phyloP scores from a whole-genome alignment of 2,797 vertebrate genomes.

The Microctenopoma lineatum region DNA sequence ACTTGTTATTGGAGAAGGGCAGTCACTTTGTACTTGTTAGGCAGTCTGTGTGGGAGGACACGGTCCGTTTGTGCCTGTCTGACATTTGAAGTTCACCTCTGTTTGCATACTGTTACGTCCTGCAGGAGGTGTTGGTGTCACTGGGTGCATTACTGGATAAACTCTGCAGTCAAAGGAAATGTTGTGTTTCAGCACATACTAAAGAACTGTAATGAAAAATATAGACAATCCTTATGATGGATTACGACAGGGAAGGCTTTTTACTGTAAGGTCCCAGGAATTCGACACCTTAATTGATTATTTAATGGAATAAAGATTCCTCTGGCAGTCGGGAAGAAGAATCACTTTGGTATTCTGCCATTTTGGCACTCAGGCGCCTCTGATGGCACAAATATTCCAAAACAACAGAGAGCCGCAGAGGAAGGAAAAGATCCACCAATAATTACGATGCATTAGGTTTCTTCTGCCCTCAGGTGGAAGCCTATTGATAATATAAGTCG shows the following conservation, averaged over 20 bases:
- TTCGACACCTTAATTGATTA: neutral
- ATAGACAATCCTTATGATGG: neutral
- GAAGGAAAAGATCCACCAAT: conserved; percentile 7
- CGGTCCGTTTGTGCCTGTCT: conserved; percentile 7
- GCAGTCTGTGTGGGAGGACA: neutral
- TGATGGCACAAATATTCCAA: conserved; percentile 25
- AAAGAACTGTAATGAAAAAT: neutral
- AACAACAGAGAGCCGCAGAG: conserved; percentile 9
- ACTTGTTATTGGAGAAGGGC: conserved; percentile 53
- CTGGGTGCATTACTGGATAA: neutral
- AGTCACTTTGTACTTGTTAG: neutral
- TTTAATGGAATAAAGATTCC: neutral
- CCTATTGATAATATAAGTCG: neutral
- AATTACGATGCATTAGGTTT: conserved; percentile 28
- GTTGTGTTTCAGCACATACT: neutral
- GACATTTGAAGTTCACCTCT: neutral
- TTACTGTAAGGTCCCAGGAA: conserved; percentile 10
- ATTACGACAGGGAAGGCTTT: neutral
- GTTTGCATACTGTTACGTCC: neutral
- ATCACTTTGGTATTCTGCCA: conserved; percentile 48
- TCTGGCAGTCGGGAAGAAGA: conserved; percentile 1
- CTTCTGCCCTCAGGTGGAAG: conserved; percentile 9
- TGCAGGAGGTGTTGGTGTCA: neutral
- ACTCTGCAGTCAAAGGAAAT: neutral
- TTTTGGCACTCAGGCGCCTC: conserved; percentile 36